These are phyloP conservation scores for Microvelia longipes DNA, from an alignment of 1,140 invertebrate species.

Conservation along the genomic window DNA sequence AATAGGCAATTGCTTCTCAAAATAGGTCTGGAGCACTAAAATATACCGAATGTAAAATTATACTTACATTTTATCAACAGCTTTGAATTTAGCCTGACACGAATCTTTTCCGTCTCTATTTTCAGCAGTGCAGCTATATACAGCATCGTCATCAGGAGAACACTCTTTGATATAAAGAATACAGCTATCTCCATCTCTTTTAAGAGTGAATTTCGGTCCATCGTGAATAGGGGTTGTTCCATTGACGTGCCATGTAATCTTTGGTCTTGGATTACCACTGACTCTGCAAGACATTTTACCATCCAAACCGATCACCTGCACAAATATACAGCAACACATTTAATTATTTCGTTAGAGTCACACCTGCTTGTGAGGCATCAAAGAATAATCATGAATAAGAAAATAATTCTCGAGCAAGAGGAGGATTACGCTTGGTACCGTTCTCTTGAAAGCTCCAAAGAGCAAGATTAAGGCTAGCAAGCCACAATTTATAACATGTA, in stretches of 20 bases:
- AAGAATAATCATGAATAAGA: too few relatives aligned
- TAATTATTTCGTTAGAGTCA: too few relatives aligned
- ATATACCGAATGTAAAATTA: too few relatives aligned
- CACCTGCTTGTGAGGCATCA: too few relatives aligned
- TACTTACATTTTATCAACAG: conserved; percentile 68
- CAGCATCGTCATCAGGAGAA: conserved; percentile 46
- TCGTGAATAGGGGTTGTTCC: conserved; percentile 45
- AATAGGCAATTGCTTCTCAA: too few relatives aligned
- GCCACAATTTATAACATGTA: too few relatives aligned
- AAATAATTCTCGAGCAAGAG: too few relatives aligned
- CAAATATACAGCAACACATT: conserved; percentile 1
- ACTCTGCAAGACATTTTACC: conserved; percentile 69
- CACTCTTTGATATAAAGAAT: conserved; percentile 58
- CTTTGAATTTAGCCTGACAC: conserved; percentile 53
- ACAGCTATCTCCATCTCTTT: conserved; percentile 59
- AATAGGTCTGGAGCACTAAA: too few relatives aligned
- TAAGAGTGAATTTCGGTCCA: conserved; percentile 55
- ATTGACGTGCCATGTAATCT: conserved; percentile 71
- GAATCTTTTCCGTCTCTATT: conserved; percentile 66
- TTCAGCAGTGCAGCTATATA: conserved; percentile 57
- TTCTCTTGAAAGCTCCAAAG: too few relatives aligned
- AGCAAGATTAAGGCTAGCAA: too few relatives aligned
- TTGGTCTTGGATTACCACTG: conserved; percentile 70
- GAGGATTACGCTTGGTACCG: too few relatives aligned
- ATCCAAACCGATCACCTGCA: conserved; percentile 50